Evolutionary conservation across 1,140 invertebrate species (phyloP).

Genomic region (Mamestra configurata): DNA sequence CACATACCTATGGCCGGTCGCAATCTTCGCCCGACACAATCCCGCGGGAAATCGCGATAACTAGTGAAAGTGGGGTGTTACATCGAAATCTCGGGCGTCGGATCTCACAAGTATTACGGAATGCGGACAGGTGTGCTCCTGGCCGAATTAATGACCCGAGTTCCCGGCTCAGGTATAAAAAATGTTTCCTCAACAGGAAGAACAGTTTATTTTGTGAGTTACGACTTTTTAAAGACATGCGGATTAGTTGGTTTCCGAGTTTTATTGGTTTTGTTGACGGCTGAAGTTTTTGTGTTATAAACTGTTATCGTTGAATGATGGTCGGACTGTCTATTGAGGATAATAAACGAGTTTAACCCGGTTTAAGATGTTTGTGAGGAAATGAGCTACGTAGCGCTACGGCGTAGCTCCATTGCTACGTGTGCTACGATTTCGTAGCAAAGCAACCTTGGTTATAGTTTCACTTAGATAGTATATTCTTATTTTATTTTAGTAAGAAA

Average conservation of each 20-base stretch:
- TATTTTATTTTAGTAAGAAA: no score
- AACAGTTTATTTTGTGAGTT: constrained; percentile 42
- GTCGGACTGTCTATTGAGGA: not conserved
- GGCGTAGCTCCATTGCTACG: constrained; percentile 4
- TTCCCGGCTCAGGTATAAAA: constrained; percentile 33
- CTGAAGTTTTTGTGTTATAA: constrained; percentile 15
- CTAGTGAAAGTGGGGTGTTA: constrained; percentile 50
- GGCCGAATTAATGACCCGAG: constrained; percentile 43
- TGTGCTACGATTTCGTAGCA: not conserved
- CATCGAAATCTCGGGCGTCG: constrained; percentile 43
- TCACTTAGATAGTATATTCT: no score
- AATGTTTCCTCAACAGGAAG: constrained; percentile 38
- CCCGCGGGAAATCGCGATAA: constrained; percentile 54
- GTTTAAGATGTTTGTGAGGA: not conserved
- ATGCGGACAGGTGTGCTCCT: constrained; percentile 43
- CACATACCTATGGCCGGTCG: not conserved
- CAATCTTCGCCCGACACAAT: constrained; percentile 40
- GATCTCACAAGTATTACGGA: constrained; percentile 40
- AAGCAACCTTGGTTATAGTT: not conserved
- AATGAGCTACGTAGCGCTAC: not conserved
- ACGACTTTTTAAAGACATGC: constrained; percentile 40
- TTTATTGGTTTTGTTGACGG: constrained; percentile 37
- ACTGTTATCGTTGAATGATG: constrained; percentile 10
- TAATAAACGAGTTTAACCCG: constrained; percentile 3
- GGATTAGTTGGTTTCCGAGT: constrained; percentile 22